A percentile compares a stretch with the other conserved stretches of the same genome.
phyloP scores from a whole-genome alignment of 2,797 vertebrate species.

The Novumbra hubbsi region DNA sequence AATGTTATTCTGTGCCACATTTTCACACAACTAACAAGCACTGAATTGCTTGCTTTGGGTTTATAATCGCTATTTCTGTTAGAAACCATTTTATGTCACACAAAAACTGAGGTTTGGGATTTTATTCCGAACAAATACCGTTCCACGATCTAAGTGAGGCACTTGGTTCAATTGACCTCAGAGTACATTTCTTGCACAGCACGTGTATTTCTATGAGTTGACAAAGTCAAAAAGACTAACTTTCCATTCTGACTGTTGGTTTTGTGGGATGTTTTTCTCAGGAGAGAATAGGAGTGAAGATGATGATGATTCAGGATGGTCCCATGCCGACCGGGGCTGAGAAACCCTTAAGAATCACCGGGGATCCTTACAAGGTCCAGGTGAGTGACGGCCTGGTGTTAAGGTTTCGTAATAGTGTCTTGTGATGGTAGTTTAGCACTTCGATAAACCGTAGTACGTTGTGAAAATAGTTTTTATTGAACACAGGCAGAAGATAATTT shows the following conservation, averaged over 20 bases:
- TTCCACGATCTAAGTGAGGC: not conserved
- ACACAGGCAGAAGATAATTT: too few relatives aligned
- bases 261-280: slow-evolving; percentile 51
- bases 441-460: too few relatives aligned
- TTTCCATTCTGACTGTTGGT: not conserved
- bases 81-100: not conserved
- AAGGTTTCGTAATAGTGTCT: too few relatives aligned
- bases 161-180: not conserved
- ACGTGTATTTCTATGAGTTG: too few relatives aligned
- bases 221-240: too few relatives aligned
- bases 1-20: not conserved
- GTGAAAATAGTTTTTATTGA: too few relatives aligned
- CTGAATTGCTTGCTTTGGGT: not conserved
- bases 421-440: too few relatives aligned
- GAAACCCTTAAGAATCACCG: slow-evolving; percentile 95
- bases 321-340: slow-evolving; percentile 93
- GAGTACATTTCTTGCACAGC: too few relatives aligned
- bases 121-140: not conserved
- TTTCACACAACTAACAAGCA: not conserved
- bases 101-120: not conserved
- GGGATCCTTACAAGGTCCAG: slow-evolving; percentile 97
- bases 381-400: slow-evolving; percentile 60
- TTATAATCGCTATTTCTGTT: not conserved
- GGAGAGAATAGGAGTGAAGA: slow-evolving; percentile 96
- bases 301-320: slow-evolving; percentile 99